Evolutionary conservation across 2,797 vertebrate genomes (phyloP), one percentile per base, ranked within the genome.

Genomic region (Mormyrus hasselquistii): DNA sequence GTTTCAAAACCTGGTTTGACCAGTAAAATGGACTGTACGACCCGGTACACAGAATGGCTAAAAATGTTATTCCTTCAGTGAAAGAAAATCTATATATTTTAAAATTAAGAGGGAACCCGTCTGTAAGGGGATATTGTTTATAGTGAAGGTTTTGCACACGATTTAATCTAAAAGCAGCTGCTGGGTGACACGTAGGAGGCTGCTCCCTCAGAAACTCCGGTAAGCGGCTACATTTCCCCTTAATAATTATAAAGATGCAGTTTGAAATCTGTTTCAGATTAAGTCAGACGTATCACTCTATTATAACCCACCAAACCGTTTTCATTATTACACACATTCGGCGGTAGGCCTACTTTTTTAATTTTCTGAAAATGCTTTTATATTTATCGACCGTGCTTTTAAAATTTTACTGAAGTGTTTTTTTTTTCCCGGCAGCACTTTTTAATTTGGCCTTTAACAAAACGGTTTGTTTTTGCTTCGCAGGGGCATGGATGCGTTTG

Each of bases 81-180:
- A 82, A 82, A 69, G 53, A 62, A 38, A n/a, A 29, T 2, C 49
- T 38, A n/a, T 19, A 53, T 38, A 79, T 88, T 88, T 82, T 88
- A 19, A 76, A 49, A 53, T 86, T 69, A 65, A 86, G 87, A 87
- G 85, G 90, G 12, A 41, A 25, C 25, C 2, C 9, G 52, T 86
- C 50, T 3, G 62, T 79, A 79, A 88, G 83, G 57, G 85, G 83
- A 38, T 57, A 12, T 41, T 89, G 90, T 90, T 89, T 90, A 86
- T 86, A 57, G 53, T 89, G 53, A 62, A 69, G 57, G 47, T 57
- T 29, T 22, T 22, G n/a, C 29, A 49, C 49, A 16, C 41, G 25
- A 65, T 62, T 49, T 55, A 53, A 50, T 55, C 50, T 49, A 53
- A 88, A 82, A 87, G 82, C 90, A 91, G 90, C 90, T 90, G 88